These are phyloP conservation scores for Dendrocincla fuliginosa DNA, from an alignment of 2,797 vertebrate species.

Conservation along the genomic window DNA sequence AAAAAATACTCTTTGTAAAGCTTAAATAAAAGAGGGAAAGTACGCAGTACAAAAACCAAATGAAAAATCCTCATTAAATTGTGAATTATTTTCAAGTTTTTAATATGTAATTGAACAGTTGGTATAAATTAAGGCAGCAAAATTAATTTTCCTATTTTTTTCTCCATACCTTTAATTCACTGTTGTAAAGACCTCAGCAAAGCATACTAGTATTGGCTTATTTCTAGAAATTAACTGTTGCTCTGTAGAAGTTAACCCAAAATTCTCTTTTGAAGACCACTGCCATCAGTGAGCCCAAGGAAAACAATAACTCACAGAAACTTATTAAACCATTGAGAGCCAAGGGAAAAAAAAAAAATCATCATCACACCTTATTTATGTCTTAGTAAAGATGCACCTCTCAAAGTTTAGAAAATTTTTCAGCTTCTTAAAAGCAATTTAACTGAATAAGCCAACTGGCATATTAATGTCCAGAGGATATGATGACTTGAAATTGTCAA, in stretches of 20 bases:
- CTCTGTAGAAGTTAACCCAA: not conserved
- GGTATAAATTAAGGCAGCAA: not conserved
- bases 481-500: not conserved
- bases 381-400: not conserved
- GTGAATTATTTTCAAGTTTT: not conserved
- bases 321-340: not conserved
- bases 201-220: not conserved
- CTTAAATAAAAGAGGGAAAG: not conserved
- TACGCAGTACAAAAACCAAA: rapidly evolving
- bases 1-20: not conserved
- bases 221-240: not conserved
- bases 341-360: not conserved
- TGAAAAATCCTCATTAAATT: not conserved
- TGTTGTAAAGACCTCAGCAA: not conserved
- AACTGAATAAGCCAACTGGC: not conserved
- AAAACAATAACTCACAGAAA: not conserved
- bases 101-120: not conserved
- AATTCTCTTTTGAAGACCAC: not conserved
- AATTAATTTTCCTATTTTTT: not conserved
- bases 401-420: not conserved
- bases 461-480: not conserved
- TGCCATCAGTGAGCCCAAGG: not conserved
- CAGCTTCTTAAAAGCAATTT: not conserved
- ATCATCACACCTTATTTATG: not conserved
- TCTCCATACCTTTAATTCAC: not conserved